Percentiles rank a stretch among this genome's conserved stretches.
phyloP scores from a whole-genome alignment of 2,113 vertebrate genomes.

The Antennarius striatus region DNA sequence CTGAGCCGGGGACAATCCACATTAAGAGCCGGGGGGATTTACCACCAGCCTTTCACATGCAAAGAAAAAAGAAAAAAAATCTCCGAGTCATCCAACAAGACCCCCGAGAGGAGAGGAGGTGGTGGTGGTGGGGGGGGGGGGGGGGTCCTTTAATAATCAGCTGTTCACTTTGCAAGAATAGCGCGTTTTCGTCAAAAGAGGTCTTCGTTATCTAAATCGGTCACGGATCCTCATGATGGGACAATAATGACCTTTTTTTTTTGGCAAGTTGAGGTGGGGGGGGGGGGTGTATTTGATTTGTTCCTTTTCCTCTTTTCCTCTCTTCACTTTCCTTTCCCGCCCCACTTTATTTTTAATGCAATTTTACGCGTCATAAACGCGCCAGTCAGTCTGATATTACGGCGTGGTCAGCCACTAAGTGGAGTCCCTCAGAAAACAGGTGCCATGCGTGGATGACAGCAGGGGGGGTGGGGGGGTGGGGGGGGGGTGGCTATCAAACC shows the following conservation, averaged over 20 bases:
- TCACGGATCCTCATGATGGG: slow-evolving; percentile 74
- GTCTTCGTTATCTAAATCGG: slow-evolving; percentile 74
- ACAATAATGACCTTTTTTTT: slow-evolving; percentile 63
- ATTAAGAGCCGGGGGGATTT: slow-evolving; percentile 86
- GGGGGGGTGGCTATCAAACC: slow-evolving; percentile 61
- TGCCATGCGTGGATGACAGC: slow-evolving; percentile 75
- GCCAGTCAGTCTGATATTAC: slow-evolving; percentile 67
- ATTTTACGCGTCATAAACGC: slow-evolving; percentile 70
- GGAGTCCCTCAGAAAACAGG: slow-evolving; percentile 72
- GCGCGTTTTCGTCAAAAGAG: slow-evolving; percentile 39
- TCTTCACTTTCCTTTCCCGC: slow-evolving; percentile 31
- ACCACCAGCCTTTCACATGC: slow-evolving; percentile 91
- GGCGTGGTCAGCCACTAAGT: slow-evolving; percentile 56
- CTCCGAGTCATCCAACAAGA: slow-evolving; percentile 75
- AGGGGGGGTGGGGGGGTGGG: slow-evolving; percentile 32
- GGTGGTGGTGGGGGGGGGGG: slow-evolving; percentile 42
- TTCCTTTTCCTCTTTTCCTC: neutral
- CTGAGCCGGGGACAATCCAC: slow-evolving; percentile 87
- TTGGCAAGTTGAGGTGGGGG: slow-evolving; percentile 52
- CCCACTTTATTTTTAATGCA: slow-evolving; percentile 69
- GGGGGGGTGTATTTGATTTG: slow-evolving; percentile 19
- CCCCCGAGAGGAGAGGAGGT: slow-evolving; percentile 44
- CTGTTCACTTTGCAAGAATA: slow-evolving; percentile 85
- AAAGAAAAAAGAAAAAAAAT: slow-evolving; percentile 79
- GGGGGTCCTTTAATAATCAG: slow-evolving; percentile 82